Percentiles rank a stretch among this genome's conserved stretches.
Evolutionary conservation across 2,888 invertebrate genomes (phyloP).

Genomic region (Pyralis farinalis): DNA sequence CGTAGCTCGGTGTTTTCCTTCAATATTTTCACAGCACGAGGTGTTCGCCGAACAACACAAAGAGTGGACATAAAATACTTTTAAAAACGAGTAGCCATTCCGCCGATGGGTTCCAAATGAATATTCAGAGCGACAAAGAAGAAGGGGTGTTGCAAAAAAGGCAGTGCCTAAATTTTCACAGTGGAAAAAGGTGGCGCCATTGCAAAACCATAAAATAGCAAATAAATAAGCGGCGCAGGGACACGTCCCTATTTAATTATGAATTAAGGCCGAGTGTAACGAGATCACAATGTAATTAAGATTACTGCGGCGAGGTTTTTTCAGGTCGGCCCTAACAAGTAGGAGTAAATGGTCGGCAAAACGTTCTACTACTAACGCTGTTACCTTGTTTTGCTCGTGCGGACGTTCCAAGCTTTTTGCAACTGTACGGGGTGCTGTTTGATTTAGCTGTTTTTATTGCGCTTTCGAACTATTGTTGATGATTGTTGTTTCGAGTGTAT

Average conservation of each 20-base stretch:
- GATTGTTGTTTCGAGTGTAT: neutral
- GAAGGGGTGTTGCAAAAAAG: slow-evolving; percentile 66
- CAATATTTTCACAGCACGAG: slow-evolving; percentile 54
- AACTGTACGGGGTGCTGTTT: neutral
- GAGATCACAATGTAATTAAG: slow-evolving; percentile 80
- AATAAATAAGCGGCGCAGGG: slow-evolving; percentile 70
- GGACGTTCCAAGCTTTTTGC: slow-evolving; percentile 1
- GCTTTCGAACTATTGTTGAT: neutral
- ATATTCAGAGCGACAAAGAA: slow-evolving; percentile 70
- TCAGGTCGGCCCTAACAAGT: slow-evolving; percentile 54
- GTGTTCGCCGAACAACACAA: slow-evolving; percentile 50
- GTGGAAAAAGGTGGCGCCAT: slow-evolving; percentile 54
- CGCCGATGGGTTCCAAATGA: slow-evolving; percentile 72
- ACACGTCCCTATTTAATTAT: slow-evolving; percentile 78
- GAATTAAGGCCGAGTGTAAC: slow-evolving; percentile 75
- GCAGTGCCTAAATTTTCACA: slow-evolving; percentile 55
- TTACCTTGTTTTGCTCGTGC: slow-evolving; percentile 37
- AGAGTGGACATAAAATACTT: slow-evolving; percentile 55
- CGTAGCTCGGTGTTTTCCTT: slow-evolving; percentile 37
- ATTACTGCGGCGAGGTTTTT: slow-evolving; percentile 73
- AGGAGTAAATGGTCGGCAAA: slow-evolving; percentile 62
- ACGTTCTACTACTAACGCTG: slow-evolving; percentile 44
- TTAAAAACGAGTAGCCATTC: slow-evolving; percentile 66
- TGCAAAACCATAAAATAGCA: slow-evolving; percentile 70
- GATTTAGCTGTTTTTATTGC: neutral